Evolutionary conservation across 2,797 vertebrate genomes (phyloP).

Genomic region (Lophius americanus): DNA sequence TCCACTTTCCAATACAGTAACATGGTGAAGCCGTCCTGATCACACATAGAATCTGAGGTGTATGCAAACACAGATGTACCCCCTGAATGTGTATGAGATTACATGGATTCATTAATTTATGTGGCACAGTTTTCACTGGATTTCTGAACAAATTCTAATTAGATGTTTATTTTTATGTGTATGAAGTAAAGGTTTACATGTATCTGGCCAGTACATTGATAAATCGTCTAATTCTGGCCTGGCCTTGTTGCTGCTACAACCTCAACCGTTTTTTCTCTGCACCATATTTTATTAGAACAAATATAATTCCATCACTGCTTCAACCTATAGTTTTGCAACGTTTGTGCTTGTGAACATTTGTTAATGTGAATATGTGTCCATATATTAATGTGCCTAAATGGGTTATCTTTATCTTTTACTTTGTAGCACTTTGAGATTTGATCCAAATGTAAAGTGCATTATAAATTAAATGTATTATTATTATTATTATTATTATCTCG

Average conservation of each 20-base stretch:
- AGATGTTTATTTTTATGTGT: background rate
- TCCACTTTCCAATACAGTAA: slow-evolving; percentile 17
- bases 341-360: slow-evolving; percentile 10
- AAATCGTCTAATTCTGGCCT: background rate
- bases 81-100: slow-evolving; percentile 5
- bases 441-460: too few species aligned
- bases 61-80: slow-evolving; percentile 9
- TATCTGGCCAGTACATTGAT: slow-evolving; percentile 10
- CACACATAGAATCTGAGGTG: slow-evolving; percentile 30
- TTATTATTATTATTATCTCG: slow-evolving; percentile 2
- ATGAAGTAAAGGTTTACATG: background rate
- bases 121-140: slow-evolving; percentile 32
- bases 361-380: slow-evolving; percentile 10
- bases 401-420: slow-evolving; percentile 13
- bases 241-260: slow-evolving; percentile 3
- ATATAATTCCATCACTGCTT: slow-evolving; percentile 26
- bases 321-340: slow-evolving; percentile 16
- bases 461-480: too few species aligned
- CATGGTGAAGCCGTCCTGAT: slow-evolving; percentile 12
- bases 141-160: slow-evolving; percentile 12
- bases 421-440: too few species aligned
- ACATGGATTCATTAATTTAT: slow-evolving; percentile 21
- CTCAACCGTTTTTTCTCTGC: slow-evolving; percentile 22
- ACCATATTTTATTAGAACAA: slow-evolving; percentile 22
- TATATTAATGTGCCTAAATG: slow-evolving; percentile 14